phyloP scores from a whole-genome alignment of 2,797 vertebrate species.

The Coilia nasus region DNA sequence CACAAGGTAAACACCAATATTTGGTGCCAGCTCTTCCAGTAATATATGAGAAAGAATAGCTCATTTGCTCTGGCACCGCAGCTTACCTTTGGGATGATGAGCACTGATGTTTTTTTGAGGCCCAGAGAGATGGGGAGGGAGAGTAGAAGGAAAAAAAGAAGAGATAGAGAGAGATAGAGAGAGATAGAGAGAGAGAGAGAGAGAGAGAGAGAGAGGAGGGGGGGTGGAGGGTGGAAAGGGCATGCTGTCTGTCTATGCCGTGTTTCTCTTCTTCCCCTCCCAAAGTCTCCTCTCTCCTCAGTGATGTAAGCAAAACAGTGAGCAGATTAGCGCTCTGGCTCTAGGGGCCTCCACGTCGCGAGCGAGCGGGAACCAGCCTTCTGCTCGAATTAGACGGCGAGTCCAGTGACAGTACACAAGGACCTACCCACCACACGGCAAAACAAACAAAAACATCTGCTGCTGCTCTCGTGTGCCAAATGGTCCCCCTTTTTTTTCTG shows the following conservation, averaged over 20 bases:
- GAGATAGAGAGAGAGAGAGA: background rate
- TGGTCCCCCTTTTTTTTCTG: background rate
- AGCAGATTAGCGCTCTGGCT: background rate
- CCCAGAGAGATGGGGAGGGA: background rate
- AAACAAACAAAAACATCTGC: conserved; percentile 24
- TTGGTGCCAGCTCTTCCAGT: background rate
- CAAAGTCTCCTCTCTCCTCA: background rate
- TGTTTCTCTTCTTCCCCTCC: background rate
- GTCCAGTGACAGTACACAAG: conserved; percentile 22
- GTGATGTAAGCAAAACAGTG: conserved; percentile 21
- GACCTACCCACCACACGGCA: conserved; percentile 17
- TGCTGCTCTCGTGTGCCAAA: background rate
- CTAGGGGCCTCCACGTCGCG: background rate
- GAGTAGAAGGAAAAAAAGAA: too few species aligned
- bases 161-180: background rate
- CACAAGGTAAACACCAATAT: background rate
- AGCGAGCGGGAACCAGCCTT: conserved; percentile 11
- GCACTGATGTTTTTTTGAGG: background rate
- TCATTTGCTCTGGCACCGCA: background rate
- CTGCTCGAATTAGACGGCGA: background rate
- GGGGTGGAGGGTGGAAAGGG: too few species aligned
- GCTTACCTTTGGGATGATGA: background rate
- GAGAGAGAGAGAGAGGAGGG: background rate
- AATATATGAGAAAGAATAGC: background rate
- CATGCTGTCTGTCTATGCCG: background rate